Percentiles rank a stretch among this genome's conserved stretches.
phyloP scores from a whole-genome alignment of 2,797 vertebrate genomes.

The Monodelphis domestica region DNA sequence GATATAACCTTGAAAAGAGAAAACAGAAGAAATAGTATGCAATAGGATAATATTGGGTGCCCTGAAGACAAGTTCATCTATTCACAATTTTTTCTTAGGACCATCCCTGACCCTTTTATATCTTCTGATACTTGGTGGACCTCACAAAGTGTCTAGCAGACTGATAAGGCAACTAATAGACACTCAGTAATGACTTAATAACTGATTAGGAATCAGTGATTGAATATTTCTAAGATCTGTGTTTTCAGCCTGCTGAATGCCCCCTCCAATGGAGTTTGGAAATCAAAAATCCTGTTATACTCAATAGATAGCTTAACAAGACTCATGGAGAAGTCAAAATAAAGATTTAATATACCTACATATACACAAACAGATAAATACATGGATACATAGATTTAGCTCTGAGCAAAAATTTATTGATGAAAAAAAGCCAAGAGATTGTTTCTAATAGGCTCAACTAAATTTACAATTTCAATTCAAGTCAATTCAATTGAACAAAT shows the following conservation, averaged over 20 bases:
- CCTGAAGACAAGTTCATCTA: background rate
- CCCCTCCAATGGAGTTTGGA: background rate
- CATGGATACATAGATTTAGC: too few species aligned
- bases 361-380: too few species aligned
- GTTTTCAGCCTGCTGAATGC: background rate
- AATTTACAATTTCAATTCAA: background rate
- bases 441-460: background rate
- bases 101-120: background rate
- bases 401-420: background rate
- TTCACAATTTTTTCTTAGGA: background rate
- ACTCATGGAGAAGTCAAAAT: background rate
- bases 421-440: background rate
- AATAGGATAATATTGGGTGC: background rate
- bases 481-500: background rate
- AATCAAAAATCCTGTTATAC: background rate
- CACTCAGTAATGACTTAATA: background rate
- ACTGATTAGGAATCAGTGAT: background rate
- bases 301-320: background rate
- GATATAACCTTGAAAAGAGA: background rate
- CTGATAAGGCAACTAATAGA: background rate
- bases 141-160: background rate
- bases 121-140: background rate
- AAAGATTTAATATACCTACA: too few species aligned
- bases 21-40: background rate
- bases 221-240: background rate